A percentile compares a stretch with the other conserved stretches of the same genome.
Conservation (phyloP, 1,140 invertebrate species). For the Aporrectodea caliginosa region DNA sequence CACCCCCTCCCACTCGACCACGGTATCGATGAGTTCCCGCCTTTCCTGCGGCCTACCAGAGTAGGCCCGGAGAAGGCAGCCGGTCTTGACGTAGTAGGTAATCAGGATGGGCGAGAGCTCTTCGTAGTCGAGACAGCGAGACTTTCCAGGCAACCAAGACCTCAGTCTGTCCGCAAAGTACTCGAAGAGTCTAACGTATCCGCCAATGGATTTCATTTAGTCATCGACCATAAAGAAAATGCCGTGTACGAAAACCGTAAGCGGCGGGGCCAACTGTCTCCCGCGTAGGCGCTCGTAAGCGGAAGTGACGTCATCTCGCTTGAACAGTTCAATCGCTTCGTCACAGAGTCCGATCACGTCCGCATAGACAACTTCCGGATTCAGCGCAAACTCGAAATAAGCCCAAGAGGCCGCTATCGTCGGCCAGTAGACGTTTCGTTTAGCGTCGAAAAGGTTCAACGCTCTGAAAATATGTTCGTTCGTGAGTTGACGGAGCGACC, state of each 20-base stretch:
- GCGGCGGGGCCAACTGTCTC: background rate
- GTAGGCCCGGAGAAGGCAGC: background rate
- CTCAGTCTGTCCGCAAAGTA: background rate
- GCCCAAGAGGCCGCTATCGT: background rate
- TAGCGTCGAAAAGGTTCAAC: background rate
- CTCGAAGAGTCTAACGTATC: background rate
- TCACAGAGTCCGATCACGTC: background rate
- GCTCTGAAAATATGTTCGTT: background rate
- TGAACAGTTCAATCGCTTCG: background rate
- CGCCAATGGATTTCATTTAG: background rate
- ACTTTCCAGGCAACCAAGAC: background rate
- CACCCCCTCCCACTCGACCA: background rate
- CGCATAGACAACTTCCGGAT: background rate
- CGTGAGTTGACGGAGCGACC: background rate
- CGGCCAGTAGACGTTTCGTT: background rate
- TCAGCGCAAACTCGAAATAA: background rate
- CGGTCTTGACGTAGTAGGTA: background rate
- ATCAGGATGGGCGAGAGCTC: background rate
- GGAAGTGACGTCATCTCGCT: background rate
- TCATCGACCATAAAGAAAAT: background rate
- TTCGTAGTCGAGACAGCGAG: background rate
- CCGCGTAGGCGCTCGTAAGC: background rate
- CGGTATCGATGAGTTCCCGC: background rate
- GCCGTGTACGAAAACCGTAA: background rate
- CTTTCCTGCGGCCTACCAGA: background rate